phyloP scores from a whole-genome alignment of 1,140 invertebrate genomes.

The Anthonomus grandis region DNA sequence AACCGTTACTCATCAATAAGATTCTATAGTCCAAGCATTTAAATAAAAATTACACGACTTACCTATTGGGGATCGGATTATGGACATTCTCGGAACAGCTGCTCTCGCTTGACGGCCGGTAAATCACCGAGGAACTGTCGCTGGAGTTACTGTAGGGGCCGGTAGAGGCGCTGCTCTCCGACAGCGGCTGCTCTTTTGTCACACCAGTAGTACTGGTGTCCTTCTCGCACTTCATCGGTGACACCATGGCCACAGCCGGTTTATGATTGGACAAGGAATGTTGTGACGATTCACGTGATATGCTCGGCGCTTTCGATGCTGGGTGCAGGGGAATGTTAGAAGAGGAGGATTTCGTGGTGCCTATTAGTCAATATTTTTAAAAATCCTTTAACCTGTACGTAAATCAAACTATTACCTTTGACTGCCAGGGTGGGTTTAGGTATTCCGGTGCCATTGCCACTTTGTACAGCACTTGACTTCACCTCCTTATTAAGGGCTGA shows the following conservation, averaged over 20 bases:
- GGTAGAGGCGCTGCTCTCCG: conserved; percentile 48
- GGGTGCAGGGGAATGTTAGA: conserved; percentile 51
- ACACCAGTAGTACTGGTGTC: conserved; percentile 36
- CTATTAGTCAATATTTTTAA: conserved; percentile 35
- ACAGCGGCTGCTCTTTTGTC: conserved; percentile 5
- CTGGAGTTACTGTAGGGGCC: conserved; percentile 58
- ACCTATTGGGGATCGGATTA: conserved; percentile 52
- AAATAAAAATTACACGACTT: conserved; percentile 38
- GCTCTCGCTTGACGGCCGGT: conserved; percentile 64
- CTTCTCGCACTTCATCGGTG: conserved; percentile 60
- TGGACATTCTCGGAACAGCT: conserved; percentile 53
- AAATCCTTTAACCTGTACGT: too few relatives aligned
- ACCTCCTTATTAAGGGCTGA: conserved; percentile 26
- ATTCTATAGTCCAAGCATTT: not conserved
- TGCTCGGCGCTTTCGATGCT: conserved; percentile 53
- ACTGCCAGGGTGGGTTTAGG: conserved; percentile 88
- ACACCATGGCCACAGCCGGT: conserved; percentile 68
- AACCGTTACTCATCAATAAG: not conserved
- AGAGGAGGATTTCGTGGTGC: conserved; percentile 31
- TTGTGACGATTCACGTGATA: conserved; percentile 41
- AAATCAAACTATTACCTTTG: too few relatives aligned
- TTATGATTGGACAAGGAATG: conserved; percentile 43
- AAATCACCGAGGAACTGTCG: conserved; percentile 65
- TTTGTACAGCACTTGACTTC: conserved; percentile 13
- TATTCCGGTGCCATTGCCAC: conserved; percentile 62